Conservation (phyloP, 2,113 vertebrate genomes). For the Laticauda colubrina region DNA sequence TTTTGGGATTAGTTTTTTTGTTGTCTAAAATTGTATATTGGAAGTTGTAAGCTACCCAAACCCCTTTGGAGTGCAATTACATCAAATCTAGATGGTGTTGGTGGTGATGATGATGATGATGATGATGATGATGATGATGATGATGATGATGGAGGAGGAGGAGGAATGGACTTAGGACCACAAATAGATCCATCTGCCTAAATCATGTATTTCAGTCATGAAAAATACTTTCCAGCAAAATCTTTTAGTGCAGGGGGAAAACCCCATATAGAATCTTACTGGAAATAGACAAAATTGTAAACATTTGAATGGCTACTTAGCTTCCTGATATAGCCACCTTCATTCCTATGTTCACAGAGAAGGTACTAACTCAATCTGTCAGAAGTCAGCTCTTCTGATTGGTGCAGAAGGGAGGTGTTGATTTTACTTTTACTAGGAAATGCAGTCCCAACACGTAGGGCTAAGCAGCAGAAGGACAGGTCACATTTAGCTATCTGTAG, state of each 20-base stretch:
- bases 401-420: conserved; percentile 19
- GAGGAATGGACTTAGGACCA: background rate
- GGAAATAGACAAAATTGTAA: conserved; percentile 19
- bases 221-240: conserved; percentile 5
- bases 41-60: no score
- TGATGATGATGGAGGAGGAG: no score
- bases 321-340: background rate
- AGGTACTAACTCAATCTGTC: conserved; percentile 14
- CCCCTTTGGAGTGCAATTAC: no score
- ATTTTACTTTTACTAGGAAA: conserved; percentile 38
- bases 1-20: no score
- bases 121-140: no score
- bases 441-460: background rate
- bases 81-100: no score
- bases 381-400: background rate
- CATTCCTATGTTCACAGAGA: background rate
- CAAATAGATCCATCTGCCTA: background rate
- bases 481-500: background rate
- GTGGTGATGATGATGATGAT: no score
- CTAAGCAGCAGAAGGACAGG: background rate
- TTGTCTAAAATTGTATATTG: no score
- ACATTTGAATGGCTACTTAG: conserved; percentile 9
- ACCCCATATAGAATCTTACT: conserved; percentile 8
- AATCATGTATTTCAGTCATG: background rate
- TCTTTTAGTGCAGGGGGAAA: conserved; percentile 27